Base-by-base conservation (phyloP, 1,140 invertebrate genomes). In the Hylaeus anthracinus region DNA sequence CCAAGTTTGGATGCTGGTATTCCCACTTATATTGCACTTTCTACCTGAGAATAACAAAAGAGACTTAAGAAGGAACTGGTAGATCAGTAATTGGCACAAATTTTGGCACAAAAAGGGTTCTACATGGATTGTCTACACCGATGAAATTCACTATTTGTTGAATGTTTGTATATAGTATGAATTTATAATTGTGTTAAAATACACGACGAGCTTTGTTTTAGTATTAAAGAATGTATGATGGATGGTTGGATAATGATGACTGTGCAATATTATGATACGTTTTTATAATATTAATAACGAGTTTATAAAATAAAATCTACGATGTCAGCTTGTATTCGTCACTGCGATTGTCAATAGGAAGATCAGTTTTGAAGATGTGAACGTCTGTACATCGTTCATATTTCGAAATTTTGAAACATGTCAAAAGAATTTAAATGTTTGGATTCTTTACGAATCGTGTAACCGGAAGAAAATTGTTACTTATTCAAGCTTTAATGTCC, bases 91-190 rank as follows among this genome's bases (percentile, higher is more conserved):
- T 51, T 0, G n/a, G 53, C 39, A 61, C 56, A 48, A 67, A 1
- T 8, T 48, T 48, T 61, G 37, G 66, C 37, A 48, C 15, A 1
- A 37, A 56, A 15, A 43, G 10, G 14, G 9, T 61, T 45, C 26
- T 43, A 43, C 15, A 15, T 48, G 43, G 9, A 15, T 70, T 56
- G 5, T 70, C 3, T 63, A 39, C 26, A 51, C 5, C 15, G 43
- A 26, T 14, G 45, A 6, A 64, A 41, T 55, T 56, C 15, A 64
- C 10, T 5, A 74, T 75, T 79, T 8, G 41, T 55, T 43, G 53
- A 74, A 67, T 53, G 48, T 14, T 61, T 74, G 70, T 79, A 79
- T 26, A 74, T 67, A 74, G 14, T 43, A 43, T 48, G 15, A 63
- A 71, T 51, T 73, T 66, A 15, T 74, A 53, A 41, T 80, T 51